Evolutionary conservation across 2,888 invertebrate genomes (phyloP), one percentile per base, ranked within the genome.

Genomic region (Neoitamus cyanurus): DNA sequence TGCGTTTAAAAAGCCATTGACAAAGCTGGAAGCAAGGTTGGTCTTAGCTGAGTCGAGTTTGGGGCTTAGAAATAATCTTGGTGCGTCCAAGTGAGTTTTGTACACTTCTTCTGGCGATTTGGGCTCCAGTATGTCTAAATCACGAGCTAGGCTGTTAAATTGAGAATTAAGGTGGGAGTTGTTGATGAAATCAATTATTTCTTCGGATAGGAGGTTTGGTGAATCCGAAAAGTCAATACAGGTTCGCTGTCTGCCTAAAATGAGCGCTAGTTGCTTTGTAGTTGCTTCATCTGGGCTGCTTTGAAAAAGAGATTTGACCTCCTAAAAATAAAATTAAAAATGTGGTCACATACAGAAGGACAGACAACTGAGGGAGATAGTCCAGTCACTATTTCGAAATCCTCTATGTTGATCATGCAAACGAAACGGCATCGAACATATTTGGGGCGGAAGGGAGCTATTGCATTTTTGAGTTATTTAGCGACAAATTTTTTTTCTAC

Each of bases 61-160:
- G 5, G 94, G 93, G 11, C 13, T 34, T 28, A 94, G 93, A 0
- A 94, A 93, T 0, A 95, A 94, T 70, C 95, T 92, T 0, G 93
- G 93, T 34, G 95, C 95, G 91, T 98, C 98, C 82, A 99, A 91
- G 93, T 98, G 98, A 0, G 96, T 95, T 91, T 99, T 99, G 92
- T 98, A 99, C 11, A 99, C 97, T 89, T 98, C 98, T 90, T 99
- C 98, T 0, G 98, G 98, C 2, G 96, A 95, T 92, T 99, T 99
- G 0, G 98, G 97, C 89, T 98, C 98, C 95, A 98, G 95, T 86
- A 99, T 97, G 90, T 99, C 98, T 87, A 98, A 93, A 95, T 99
- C 98, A 91, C 97, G 93, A 9, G 95, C 98, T 84, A 99, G 92
- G 87, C 95, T 96, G 36, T 96, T 92, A 91, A 98, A 99, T 89